Evolutionary conservation across 2,888 invertebrate species (phyloP).

Genomic region (Chrysopilus asiliformis): DNA sequence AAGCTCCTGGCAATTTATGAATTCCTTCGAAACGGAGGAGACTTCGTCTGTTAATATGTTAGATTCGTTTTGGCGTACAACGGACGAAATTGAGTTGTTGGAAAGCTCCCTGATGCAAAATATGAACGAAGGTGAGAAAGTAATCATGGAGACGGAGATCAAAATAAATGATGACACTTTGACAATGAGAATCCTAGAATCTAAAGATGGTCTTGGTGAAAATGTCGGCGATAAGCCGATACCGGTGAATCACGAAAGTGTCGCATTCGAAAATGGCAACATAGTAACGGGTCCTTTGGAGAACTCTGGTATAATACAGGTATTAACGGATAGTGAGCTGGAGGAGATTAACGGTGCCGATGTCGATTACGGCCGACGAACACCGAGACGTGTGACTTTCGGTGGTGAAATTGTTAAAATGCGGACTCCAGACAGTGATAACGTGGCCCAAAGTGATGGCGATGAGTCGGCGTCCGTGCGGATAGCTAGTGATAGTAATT

Average conservation of each 20-base stretch:
- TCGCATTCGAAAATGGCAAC: conserved; percentile 29
- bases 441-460: conserved; percentile 43
- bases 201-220: conserved; percentile 5
- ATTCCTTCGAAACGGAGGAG: not conserved
- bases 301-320: conserved; percentile 40
- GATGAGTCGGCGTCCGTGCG: conserved; percentile 23
- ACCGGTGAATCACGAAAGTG: conserved; percentile 28
- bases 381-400: conserved; percentile 63
- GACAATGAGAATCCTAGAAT: conserved; percentile 69
- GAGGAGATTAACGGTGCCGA: conserved; percentile 36
- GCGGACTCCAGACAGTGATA: conserved; percentile 73
- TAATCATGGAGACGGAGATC: conserved; percentile 72
- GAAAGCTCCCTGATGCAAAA: not conserved
- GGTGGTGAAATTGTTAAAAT: conserved; percentile 80
- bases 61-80: conserved; percentile 18
- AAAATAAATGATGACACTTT: conserved; percentile 68
- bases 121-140: conserved; percentile 41
- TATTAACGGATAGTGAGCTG: conserved; percentile 47
- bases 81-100: conserved; percentile 16
- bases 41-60: conserved; percentile 4
- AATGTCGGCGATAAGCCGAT: conserved; percentile 1
- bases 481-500: conserved; percentile 14
- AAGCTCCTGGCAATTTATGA: not conserved
- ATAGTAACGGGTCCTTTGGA: conserved; percentile 14
- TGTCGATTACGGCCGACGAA: conserved; percentile 36